Percentiles rank a stretch among this genome's conserved stretches.
phyloP scores from a whole-genome alignment of 2,888 invertebrate species.

The Caenorhabditis zanzibari region DNA sequence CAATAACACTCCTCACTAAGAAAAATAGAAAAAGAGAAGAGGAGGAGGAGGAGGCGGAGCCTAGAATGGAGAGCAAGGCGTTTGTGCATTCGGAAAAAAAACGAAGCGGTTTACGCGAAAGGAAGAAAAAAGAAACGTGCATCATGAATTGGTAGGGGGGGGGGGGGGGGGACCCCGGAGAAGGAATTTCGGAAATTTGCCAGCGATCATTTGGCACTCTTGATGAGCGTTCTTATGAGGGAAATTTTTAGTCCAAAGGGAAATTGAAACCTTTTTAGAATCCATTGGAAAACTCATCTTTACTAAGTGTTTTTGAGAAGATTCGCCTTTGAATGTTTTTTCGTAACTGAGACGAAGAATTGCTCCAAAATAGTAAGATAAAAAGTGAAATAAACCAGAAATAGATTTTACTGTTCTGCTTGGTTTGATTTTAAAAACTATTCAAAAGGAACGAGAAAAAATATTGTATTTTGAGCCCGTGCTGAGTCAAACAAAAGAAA shows the following conservation, averaged over 20 bases:
- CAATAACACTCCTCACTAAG: conserved; percentile 51
- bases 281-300: too few species aligned
- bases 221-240: conserved; percentile 3
- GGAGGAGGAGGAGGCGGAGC: conserved; percentile 34
- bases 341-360: not conserved
- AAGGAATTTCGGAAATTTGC: conserved; percentile 42
- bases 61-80: conserved; percentile 48
- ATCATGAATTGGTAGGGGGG: conserved; percentile 48
- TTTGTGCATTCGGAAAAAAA: conserved; percentile 62
- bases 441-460: not conserved
- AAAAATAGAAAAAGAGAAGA: conserved; percentile 32
- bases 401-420: not conserved
- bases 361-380: not conserved
- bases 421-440: not conserved
- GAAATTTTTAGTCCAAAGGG: not conserved
- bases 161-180: not conserved
- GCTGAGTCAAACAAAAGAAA: too few species aligned
- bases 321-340: not conserved
- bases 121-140: conserved; percentile 52
- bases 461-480: too few species aligned
- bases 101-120: conserved; percentile 50
- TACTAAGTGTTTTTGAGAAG: conserved; percentile 11
- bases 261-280: too few species aligned
- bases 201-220: conserved; percentile 16
- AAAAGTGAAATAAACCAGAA: too few species aligned